These are phyloP conservation scores for Brachionus calyciflorus DNA, from an alignment of 1,140 invertebrate genomes.

Conservation along the genomic window DNA sequence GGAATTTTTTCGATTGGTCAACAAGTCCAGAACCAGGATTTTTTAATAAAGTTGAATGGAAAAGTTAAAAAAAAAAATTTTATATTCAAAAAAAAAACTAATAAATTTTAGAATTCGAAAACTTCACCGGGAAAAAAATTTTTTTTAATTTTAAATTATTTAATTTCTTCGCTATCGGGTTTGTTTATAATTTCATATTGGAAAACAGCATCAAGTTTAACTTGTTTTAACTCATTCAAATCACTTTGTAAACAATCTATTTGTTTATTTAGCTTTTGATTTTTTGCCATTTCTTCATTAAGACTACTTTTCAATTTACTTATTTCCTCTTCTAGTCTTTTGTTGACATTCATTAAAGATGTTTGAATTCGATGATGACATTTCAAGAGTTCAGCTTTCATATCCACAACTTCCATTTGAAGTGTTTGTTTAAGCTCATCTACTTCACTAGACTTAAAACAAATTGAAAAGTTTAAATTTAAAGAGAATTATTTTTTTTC, in stretches of 20 bases:
- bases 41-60: constrained; percentile 26
- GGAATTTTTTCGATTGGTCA: constrained; percentile 39
- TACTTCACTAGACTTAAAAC: neutral
- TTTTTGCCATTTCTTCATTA: neutral
- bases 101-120: no score
- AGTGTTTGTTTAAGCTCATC: constrained; percentile 39
- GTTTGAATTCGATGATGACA: constrained; percentile 19
- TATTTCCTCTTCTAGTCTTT: constrained; percentile 21
- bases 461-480: neutral
- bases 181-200: neutral
- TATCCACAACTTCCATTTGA: constrained; percentile 38
- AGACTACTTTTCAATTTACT: constrained; percentile 13
- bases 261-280: neutral
- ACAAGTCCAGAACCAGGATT: constrained; percentile 17
- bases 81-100: no score
- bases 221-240: neutral
- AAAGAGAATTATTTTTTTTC: neutral
- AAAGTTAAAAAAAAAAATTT: neutral
- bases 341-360: constrained; percentile 36
- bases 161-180: no score
- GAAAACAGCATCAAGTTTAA: neutral
- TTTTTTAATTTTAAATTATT: no score
- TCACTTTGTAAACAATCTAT: neutral
- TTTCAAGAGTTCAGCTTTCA: constrained; percentile 35
- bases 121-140: no score